A percentile compares a stretch with the other conserved stretches of the same genome.
Evolutionary conservation across 2,113 vertebrate species (phyloP).

Genomic region (Oryzias celebensis): DNA sequence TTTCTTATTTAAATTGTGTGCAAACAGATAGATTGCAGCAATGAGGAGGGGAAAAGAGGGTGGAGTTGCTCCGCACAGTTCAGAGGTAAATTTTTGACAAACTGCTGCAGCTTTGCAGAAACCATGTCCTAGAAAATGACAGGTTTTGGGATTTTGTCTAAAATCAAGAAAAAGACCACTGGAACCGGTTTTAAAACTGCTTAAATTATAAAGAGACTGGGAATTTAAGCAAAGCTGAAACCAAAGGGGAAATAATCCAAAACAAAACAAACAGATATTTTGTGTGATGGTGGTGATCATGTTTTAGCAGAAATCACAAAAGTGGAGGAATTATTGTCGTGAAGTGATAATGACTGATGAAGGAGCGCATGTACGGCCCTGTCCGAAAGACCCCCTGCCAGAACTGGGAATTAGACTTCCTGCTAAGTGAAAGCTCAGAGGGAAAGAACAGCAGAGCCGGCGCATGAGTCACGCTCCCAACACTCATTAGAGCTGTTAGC

Average conservation of each 20-base stretch:
- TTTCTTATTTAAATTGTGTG: too few species aligned
- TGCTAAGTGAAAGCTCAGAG: conserved; percentile 4
- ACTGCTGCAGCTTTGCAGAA: too few species aligned
- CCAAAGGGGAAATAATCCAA: background rate
- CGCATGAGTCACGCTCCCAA: conserved; percentile 1
- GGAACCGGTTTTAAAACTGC: background rate
- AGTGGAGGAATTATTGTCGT: conserved; percentile 30
- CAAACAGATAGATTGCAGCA: too few species aligned
- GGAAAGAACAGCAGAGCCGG: conserved; percentile 15
- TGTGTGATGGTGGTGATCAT: conserved; percentile 34
- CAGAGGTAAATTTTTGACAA: too few species aligned
- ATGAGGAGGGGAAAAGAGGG: too few species aligned
- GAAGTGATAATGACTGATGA: conserved; percentile 48
- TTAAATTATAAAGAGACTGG: background rate
- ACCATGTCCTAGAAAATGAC: too few species aligned
- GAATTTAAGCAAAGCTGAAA: background rate
- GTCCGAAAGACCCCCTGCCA: conserved; percentile 20
- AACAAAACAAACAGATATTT: background rate
- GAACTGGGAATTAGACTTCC: conserved; percentile 11
- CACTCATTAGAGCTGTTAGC: conserved; percentile 9
- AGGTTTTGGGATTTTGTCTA: too few species aligned
- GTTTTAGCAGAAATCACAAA: conserved; percentile 27
- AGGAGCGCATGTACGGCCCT: conserved; percentile 24
- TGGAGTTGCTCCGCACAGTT: too few species aligned
- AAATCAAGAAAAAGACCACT: too few species aligned